Evolutionary conservation across 2,797 vertebrate species (phyloP), one percentile per base, ranked within the genome.

Genomic region (Mareca strepera): DNA sequence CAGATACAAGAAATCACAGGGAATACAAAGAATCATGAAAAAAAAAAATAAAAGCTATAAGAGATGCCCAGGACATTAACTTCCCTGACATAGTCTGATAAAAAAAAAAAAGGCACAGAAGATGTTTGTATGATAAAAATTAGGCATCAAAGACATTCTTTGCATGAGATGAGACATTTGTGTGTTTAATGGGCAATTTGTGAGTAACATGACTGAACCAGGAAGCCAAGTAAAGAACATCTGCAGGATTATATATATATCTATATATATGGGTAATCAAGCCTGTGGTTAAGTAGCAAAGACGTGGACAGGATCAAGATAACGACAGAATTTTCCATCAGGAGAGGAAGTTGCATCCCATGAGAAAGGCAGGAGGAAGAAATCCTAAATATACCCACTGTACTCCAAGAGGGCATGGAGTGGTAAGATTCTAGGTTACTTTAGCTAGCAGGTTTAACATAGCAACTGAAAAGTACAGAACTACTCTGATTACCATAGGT

Each of bases 391-490:
- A 50, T 25, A 69, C 26, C 6, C 26, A 50, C 13, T 33, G 29
- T 10, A 20, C 43, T 39, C 23, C 12, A 79, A 72, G 82, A 64
- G 3, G 4, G 4, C 18, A 43, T 13, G 5, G 11, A 59, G 35
- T 67, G 9, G 18, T 75, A 31, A 67, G 12, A 48, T 11, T 48
- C 22, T 7, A 58, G 26, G 15, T 33, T 41, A 31, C 5, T 50
- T 77, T 0, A 0, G 5, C 69, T 67, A 74, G 6, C 4, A 3
- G 56, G 14, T 29, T 4, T 50, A 89, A 73, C 4, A 9, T 31
- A 82, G 37, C 17, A 63, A 22, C 4, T 58, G 50, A 8, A 75
- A 17, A 72, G 6, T 59, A 52, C 0, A 88, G 12, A 53, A 46
- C 20, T 46, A 72, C 35, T 83, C 2, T 1, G 4, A 88, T 22